A percentile compares a stretch with the other conserved stretches of the same genome.
phyloP scores from a whole-genome alignment of 2,113 vertebrate genomes.

The Brachionichthys hirsutus region DNA sequence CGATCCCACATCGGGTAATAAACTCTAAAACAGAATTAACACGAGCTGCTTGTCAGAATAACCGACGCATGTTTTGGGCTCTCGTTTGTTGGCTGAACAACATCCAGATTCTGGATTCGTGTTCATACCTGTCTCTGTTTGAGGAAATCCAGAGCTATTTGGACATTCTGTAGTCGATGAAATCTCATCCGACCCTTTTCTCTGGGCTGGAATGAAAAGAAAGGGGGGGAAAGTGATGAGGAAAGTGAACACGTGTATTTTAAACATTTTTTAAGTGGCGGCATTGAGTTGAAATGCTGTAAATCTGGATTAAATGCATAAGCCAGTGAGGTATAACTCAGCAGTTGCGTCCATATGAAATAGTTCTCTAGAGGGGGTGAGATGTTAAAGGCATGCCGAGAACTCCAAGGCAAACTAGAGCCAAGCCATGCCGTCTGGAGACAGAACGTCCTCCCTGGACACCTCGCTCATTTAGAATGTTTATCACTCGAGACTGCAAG shows the following conservation, averaged over 20 bases:
- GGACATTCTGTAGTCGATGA: slow-evolving; percentile 80
- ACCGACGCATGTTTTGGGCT: too few relatives aligned
- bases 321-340: slow-evolving; percentile 39
- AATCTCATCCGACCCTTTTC: slow-evolving; percentile 83
- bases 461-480: too few relatives aligned
- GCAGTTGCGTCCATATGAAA: slow-evolving; percentile 9
- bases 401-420: slow-evolving; percentile 39
- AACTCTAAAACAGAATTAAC: not conserved
- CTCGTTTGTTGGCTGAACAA: too few relatives aligned
- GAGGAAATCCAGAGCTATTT: slow-evolving; percentile 81
- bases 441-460: too few relatives aligned
- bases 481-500: too few relatives aligned
- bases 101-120: too few relatives aligned
- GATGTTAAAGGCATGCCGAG: slow-evolving; percentile 38
- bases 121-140: slow-evolving; percentile 80
- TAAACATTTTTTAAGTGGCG: slow-evolving; percentile 13
- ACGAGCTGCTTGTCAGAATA: too few relatives aligned
- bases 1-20: not conserved
- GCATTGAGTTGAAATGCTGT: slow-evolving; percentile 36
- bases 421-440: slow-evolving; percentile 32
- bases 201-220: slow-evolving; percentile 69
- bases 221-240: slow-evolving; percentile 2
- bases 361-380: slow-evolving; percentile 39
- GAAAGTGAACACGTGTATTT: not conserved
- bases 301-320: slow-evolving; percentile 33